phyloP scores from a whole-genome alignment of 2,797 vertebrate species.

The Coregonus suidteri region DNA sequence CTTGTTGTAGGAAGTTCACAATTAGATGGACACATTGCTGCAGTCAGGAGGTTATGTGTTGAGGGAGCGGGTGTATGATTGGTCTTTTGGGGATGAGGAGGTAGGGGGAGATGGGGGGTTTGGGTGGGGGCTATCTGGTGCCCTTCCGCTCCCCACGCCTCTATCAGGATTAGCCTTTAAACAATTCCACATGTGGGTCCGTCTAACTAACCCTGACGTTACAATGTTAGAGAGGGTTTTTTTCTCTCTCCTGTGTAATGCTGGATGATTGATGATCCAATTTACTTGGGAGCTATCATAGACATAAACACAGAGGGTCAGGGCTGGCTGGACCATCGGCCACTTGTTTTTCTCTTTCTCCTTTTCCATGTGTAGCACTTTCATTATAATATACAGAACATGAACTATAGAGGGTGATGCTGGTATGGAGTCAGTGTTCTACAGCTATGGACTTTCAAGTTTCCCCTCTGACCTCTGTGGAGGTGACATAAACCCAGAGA shows the following conservation, averaged over 20 bases:
- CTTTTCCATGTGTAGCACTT: constrained; percentile 9
- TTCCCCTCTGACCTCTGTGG: constrained; percentile 17
- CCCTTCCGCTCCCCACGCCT: constrained; percentile 35
- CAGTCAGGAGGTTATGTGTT: constrained; percentile 37
- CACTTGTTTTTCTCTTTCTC: constrained; percentile 1
- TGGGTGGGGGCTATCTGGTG: neutral
- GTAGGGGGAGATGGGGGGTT: neutral
- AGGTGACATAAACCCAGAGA: neutral
- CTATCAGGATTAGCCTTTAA: constrained; percentile 72
- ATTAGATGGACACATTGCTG: constrained; percentile 38
- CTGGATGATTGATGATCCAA: constrained; percentile 80
- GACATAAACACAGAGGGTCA: constrained; percentile 30
- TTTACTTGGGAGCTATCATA: constrained; percentile 75
- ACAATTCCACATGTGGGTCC: constrained; percentile 77
- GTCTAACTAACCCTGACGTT: constrained; percentile 57
- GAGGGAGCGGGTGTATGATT: constrained; percentile 42
- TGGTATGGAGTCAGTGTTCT: neutral
- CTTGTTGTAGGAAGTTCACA: constrained; percentile 35
- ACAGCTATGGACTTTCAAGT: neutral
- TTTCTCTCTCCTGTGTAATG: constrained; percentile 60
- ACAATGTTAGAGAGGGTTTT: constrained; percentile 53
- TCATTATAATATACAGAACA: constrained; percentile 10
- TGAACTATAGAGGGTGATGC: neutral
- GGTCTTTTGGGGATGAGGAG: constrained; percentile 28
- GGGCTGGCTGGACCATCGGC: neutral